These are phyloP conservation scores for Rhimphoctona megacephalus DNA, from an alignment of 2,888 invertebrate genomes.

Conservation along the genomic window DNA sequence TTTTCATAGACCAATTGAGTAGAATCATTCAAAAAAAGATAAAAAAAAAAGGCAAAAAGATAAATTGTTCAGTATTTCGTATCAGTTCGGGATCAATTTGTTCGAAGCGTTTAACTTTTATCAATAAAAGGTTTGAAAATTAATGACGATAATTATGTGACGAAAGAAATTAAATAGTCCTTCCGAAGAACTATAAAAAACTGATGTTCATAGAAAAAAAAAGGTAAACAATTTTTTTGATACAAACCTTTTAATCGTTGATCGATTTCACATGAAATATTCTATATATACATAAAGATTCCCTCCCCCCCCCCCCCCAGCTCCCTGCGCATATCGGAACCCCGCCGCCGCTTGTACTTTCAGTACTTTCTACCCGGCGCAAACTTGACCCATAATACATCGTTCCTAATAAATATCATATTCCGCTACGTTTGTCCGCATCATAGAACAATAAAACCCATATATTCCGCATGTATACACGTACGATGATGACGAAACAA, in stretches of 20 bases:
- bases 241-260: not conserved
- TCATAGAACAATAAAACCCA: constrained; percentile 1
- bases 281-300: constrained; percentile 20
- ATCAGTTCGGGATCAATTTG: not conserved
- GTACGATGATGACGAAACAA: not conserved
- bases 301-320: too few species aligned
- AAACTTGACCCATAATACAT: constrained; percentile 49
- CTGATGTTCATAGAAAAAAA: not conserved
- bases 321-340: constrained; percentile 1
- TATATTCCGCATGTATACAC: not conserved
- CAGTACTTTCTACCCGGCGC: constrained; percentile 53
- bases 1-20: too few species aligned
- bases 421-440: constrained; percentile 30
- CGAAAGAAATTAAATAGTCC: too few species aligned
- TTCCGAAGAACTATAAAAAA: not conserved
- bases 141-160: too few species aligned
- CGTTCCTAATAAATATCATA: constrained; percentile 42
- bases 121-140: too few species aligned
- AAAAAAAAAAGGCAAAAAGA: too few species aligned
- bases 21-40: too few species aligned
- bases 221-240: not conserved
- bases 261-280: constrained; percentile 3
- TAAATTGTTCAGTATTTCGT: too few species aligned
- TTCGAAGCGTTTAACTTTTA: not conserved
- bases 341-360: constrained; percentile 43